Conservation (phyloP, 2,888 invertebrate species). For the Smittia sp. region DNA sequence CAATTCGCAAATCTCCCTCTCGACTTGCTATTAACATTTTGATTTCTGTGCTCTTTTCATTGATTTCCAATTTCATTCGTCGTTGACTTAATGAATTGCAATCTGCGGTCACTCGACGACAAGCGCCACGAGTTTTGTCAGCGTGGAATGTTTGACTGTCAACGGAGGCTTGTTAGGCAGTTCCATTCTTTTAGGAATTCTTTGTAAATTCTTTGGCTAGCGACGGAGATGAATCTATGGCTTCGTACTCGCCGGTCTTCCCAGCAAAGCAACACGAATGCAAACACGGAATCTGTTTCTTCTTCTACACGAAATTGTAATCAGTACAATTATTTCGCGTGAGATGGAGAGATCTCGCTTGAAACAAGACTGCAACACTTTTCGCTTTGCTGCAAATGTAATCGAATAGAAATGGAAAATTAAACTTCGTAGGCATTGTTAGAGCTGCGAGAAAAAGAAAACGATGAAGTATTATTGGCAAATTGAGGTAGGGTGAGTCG, state of each 20-base stretch:
- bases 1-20: slow-evolving; percentile 19
- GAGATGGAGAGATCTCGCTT: slow-evolving; percentile 6
- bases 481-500: background rate
- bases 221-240: background rate
- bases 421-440: too few relatives aligned
- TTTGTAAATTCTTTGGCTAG: background rate
- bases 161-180: background rate
- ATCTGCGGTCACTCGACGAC: too few relatives aligned
- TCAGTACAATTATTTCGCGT: slow-evolving; percentile 39
- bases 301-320: slow-evolving; percentile 33
- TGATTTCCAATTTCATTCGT: background rate
- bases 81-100: slow-evolving; percentile 25
- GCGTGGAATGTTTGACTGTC: background rate
- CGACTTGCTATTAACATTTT: slow-evolving; percentile 29
- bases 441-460: too few relatives aligned
- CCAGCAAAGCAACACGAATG: background rate
- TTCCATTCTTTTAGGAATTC: background rate
- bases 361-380: slow-evolving; percentile 5
- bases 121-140: background rate
- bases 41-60: slow-evolving; percentile 17
- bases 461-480: background rate
- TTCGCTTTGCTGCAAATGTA: background rate
- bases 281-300: slow-evolving; percentile 28
- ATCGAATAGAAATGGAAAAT: too few relatives aligned
- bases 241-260: background rate